Evolutionary conservation across 2,797 vertebrate genomes (phyloP).

Genomic region (Sebastes vulpes): DNA sequence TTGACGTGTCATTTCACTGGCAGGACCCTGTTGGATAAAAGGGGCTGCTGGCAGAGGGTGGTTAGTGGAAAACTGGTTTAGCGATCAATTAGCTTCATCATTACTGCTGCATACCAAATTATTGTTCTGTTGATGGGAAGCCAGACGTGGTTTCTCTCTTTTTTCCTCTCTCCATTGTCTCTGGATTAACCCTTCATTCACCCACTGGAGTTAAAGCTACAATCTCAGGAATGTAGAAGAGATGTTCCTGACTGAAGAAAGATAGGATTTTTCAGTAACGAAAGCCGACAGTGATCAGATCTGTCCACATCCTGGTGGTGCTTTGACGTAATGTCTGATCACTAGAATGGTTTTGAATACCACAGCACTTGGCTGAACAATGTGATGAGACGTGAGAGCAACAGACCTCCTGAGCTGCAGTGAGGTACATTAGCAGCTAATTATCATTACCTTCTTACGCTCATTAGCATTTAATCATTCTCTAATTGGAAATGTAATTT

Average conservation of each 20-base stretch:
- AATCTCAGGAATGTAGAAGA: neutral
- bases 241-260: neutral
- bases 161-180: neutral
- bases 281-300: neutral
- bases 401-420: neutral
- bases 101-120: constrained; percentile 29
- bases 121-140: constrained; percentile 26
- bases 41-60: constrained; percentile 1
- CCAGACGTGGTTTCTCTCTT: neutral
- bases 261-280: neutral
- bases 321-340: neutral
- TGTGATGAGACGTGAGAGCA: neutral
- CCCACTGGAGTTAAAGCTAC: neutral
- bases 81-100: constrained; percentile 58
- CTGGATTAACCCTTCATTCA: neutral
- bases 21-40: constrained; percentile 10
- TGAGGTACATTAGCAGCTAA: constrained; percentile 11
- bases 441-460: constrained; percentile 31
- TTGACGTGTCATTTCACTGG: constrained; percentile 41
- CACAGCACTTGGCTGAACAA: neutral
- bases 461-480: constrained; percentile 56
- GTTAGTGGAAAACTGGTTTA: constrained; percentile 45
- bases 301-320: neutral
- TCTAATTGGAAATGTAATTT: constrained; percentile 42
- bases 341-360: neutral